phyloP scores from a whole-genome alignment of 1,140 invertebrate genomes.

The Eumaeus atala region DNA sequence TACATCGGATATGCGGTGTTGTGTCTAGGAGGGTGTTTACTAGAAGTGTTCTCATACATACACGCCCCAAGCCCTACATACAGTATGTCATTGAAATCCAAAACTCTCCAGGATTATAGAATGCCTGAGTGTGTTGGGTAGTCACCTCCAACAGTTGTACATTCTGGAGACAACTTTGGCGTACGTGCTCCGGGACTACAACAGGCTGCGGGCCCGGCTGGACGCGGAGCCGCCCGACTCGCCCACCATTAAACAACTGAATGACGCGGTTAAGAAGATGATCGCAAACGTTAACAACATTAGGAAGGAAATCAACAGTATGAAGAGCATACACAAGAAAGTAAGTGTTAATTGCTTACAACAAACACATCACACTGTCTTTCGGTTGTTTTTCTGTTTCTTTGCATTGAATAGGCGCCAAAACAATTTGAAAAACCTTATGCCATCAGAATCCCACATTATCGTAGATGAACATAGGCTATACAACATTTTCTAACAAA shows the following conservation, averaged over 20 bases:
- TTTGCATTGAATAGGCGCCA: too few relatives aligned
- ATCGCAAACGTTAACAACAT: conserved; percentile 45
- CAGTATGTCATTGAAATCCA: too few relatives aligned
- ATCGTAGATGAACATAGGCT: too few relatives aligned
- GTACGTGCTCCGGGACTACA: conserved; percentile 49
- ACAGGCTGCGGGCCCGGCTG: conserved; percentile 43
- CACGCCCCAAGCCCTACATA: too few relatives aligned
- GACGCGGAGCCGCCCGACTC: conserved; percentile 55
- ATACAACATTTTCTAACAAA: too few relatives aligned
- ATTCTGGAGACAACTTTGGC: conserved; percentile 54
- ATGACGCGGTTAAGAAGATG: conserved; percentile 39
- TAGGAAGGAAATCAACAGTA: conserved; percentile 42
- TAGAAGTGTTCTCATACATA: too few relatives aligned
- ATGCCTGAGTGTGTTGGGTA: conserved; percentile 56
- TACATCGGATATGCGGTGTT: too few relatives aligned
- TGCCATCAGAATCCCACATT: too few relatives aligned
- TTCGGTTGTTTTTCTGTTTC: too few relatives aligned
- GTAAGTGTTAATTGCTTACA: conserved; percentile 24
- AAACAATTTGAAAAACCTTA: too few relatives aligned
- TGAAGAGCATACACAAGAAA: conserved; percentile 43
- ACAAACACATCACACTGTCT: too few relatives aligned
- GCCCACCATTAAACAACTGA: conserved; percentile 30
- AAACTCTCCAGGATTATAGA: conserved; percentile 48
- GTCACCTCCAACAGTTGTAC: conserved; percentile 57
- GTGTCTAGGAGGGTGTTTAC: too few relatives aligned